These are phyloP conservation scores for Pocillopora grandis DNA, from an alignment of 92 coral and sea anemone genomes.

Conservation along the genomic window DNA sequence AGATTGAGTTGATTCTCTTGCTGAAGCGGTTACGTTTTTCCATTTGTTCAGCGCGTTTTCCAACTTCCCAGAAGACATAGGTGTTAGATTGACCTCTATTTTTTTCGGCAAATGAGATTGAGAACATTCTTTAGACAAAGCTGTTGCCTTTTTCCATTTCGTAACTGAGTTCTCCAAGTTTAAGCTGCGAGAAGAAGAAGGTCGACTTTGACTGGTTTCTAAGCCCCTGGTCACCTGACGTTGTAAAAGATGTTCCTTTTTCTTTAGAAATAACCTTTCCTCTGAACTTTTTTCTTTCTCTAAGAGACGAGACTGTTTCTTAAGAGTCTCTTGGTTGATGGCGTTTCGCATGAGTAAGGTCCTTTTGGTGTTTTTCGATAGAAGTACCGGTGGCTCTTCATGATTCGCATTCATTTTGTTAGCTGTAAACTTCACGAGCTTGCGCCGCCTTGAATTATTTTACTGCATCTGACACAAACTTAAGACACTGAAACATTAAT, in stretches of 20 bases:
- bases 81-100: too few relatives aligned
- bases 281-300: slow-evolving; percentile 22
- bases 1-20: background rate
- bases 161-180: background rate
- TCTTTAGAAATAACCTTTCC: slow-evolving; percentile 26
- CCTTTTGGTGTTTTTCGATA: slow-evolving; percentile 23
- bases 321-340: slow-evolving; percentile 16
- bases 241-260: slow-evolving; percentile 22
- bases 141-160: background rate
- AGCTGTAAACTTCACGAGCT: too few relatives aligned
- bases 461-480: too few relatives aligned
- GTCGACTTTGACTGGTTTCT: background rate
- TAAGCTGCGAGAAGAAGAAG: slow-evolving; percentile 3
- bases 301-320: slow-evolving; percentile 8
- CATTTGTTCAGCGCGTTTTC: background rate
- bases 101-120: too few relatives aligned
- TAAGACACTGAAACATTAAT: too few relatives aligned
- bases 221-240: background rate
- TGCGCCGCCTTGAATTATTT: too few relatives aligned
- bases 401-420: slow-evolving; percentile 16
- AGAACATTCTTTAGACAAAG: background rate
- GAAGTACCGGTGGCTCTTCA: background rate
- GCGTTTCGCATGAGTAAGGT: slow-evolving; percentile 34
- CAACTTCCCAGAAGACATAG: background rate
- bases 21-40: background rate